Conservation (phyloP, 2,797 vertebrate genomes). For the Masticophis lateralis region DNA sequence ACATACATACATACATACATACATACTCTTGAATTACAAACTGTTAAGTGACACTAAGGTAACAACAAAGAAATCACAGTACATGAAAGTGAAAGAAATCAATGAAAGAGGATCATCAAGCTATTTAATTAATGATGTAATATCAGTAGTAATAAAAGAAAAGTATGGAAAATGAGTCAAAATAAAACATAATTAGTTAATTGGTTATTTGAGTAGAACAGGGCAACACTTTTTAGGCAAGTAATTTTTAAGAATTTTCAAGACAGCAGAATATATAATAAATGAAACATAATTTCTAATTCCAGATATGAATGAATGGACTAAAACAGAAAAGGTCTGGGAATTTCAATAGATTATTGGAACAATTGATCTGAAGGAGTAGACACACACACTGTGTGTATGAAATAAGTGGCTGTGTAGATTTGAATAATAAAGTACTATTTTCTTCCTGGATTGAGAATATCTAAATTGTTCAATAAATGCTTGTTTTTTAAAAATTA, state of each 20-base stretch:
- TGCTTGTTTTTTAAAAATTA: neutral
- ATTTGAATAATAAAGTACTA: neutral
- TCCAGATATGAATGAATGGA: neutral
- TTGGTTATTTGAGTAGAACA: neutral
- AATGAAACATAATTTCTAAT: neutral
- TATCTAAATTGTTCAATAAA: neutral
- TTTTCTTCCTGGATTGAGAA: neutral
- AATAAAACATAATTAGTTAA: neutral
- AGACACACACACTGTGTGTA: too few relatives aligned
- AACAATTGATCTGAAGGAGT: neutral
- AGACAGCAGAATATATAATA: neutral
- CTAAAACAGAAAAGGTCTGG: neutral
- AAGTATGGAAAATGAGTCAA: neutral
- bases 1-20: too few relatives aligned
- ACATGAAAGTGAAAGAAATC: neutral
- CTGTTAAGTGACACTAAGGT: neutral
- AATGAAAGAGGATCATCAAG: neutral
- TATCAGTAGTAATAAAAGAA: neutral
- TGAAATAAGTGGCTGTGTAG: neutral
- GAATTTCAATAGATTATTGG: neutral
- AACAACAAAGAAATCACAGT: neutral
- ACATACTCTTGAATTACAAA: neutral
- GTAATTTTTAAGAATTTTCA: neutral
- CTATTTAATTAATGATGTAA: neutral
- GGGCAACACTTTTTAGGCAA: neutral